A percentile compares a stretch with the other conserved stretches of the same genome.
These are phyloP conservation scores for Chamaea fasciata DNA, from an alignment of 2,113 vertebrate genomes.

Conservation along the genomic window DNA sequence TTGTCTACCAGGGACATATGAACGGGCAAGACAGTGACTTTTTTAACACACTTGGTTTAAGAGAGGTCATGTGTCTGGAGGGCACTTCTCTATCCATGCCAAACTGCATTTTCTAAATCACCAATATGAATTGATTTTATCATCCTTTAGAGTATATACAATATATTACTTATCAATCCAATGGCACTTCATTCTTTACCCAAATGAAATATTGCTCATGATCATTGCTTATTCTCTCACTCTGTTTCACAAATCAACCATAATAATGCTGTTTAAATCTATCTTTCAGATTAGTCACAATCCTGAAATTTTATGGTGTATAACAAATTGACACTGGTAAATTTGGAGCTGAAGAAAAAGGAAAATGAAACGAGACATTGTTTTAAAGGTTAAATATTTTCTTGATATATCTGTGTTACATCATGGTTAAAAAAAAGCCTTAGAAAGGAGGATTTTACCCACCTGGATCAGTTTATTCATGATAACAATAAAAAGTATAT, in stretches of 20 bases:
- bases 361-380: neutral
- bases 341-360: neutral
- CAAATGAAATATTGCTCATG: neutral
- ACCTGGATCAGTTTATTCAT: neutral
- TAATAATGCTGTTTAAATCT: neutral
- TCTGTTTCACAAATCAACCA: neutral
- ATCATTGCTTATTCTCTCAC: neutral
- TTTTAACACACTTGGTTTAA: neutral
- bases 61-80: neutral
- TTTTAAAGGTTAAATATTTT: neutral
- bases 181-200: neutral
- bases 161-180: neutral
- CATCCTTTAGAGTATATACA: neutral
- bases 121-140: neutral
- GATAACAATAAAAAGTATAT: neutral
- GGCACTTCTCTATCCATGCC: neutral
- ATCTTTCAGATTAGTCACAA: neutral
- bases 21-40: neutral
- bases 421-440: neutral
- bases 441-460: neutral
- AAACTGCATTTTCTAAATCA: neutral
- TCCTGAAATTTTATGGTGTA: neutral
- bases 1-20: neutral
- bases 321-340: neutral
- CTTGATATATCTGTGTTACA: neutral